Evolutionary conservation across 2,113 vertebrate genomes (phyloP).

Genomic region (Alosa alosa): DNA sequence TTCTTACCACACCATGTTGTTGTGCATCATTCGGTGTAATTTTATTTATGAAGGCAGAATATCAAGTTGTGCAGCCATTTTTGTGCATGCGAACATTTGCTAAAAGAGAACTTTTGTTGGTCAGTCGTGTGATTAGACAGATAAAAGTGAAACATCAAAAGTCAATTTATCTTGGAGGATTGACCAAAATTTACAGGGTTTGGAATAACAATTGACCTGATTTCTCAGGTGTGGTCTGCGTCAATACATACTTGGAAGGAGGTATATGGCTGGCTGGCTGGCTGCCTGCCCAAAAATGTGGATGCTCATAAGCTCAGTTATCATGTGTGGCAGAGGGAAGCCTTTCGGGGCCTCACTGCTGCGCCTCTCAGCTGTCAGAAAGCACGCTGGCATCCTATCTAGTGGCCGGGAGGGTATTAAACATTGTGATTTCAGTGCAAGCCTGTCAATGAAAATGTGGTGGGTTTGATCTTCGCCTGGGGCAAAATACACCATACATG

Average conservation of each 20-base stretch:
- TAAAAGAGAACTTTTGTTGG: not conserved
- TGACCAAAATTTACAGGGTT: not conserved
- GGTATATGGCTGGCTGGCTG: not conserved
- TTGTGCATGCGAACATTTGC: not conserved
- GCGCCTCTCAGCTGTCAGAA: conserved; percentile 9
- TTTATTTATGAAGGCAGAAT: not conserved
- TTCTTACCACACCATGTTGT: not conserved
- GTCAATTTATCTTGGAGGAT: not conserved
- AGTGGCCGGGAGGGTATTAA: conserved; percentile 5
- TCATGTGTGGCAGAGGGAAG: not conserved
- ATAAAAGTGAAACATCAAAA: not conserved
- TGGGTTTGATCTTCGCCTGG: conserved; percentile 3
- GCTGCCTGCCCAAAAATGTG: not conserved
- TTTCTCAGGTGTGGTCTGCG: conserved; percentile 1
- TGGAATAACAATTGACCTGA: not conserved
- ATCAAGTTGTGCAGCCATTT: not conserved
- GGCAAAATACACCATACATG: conserved; percentile 6
- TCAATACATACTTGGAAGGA: conserved; percentile 5
- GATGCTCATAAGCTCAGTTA: not conserved
- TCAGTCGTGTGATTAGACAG: not conserved
- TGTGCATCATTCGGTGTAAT: not conserved
- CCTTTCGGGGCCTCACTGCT: not conserved
- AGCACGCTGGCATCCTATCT: conserved; percentile 9
- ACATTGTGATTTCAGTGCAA: conserved; percentile 7
- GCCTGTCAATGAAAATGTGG: conserved; percentile 14